Evolutionary conservation across 2,797 vertebrate genomes (phyloP).

Genomic region (Fundulus diaphanus): DNA sequence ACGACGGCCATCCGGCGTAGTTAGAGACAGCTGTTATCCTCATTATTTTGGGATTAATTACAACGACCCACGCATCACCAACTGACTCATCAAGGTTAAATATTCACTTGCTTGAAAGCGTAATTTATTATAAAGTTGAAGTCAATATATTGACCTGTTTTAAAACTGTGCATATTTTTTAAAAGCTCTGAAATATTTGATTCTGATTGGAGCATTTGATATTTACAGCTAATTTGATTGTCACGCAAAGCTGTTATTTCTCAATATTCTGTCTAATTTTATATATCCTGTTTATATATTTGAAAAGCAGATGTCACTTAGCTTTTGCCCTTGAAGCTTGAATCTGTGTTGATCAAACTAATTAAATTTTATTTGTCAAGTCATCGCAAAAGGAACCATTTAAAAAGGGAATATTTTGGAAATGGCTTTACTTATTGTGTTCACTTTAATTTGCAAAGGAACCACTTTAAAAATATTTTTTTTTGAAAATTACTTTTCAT

Average conservation of each 20-base stretch:
- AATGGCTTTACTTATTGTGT: too few species aligned
- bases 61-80: background rate
- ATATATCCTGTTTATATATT: background rate
- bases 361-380: background rate
- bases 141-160: background rate
- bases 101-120: background rate
- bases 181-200: background rate
- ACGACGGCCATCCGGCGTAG: too few species aligned
- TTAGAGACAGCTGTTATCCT: background rate
- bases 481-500: conserved; percentile 6
- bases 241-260: background rate
- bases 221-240: background rate
- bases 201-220: background rate
- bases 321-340: background rate
- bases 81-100: background rate
- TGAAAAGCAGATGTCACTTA: background rate
- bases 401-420: background rate
- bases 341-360: background rate
- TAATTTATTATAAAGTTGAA: background rate
- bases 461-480: background rate
- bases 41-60: conserved; percentile 9
- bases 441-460: too few species aligned
- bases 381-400: conserved; percentile 40
- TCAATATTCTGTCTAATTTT: background rate
- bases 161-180: background rate